phyloP scores from a whole-genome alignment of 2,797 vertebrate genomes.

The Eulemur mongoz region DNA sequence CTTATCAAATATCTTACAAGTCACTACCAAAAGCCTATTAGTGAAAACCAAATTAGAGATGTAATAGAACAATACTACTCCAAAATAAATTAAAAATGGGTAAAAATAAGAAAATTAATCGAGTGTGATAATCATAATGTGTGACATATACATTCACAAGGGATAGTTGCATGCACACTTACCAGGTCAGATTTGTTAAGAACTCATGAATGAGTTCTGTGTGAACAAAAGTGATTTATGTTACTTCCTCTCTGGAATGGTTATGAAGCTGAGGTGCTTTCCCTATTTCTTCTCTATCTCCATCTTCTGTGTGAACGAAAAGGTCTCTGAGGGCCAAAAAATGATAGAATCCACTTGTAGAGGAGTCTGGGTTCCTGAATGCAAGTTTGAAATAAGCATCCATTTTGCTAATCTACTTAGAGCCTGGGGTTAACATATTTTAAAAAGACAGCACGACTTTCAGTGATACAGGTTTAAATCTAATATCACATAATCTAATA shows the following conservation, averaged over 20 bases:
- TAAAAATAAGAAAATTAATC: neutral
- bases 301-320: neutral
- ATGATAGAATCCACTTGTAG: neutral
- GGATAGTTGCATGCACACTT: neutral
- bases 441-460: neutral
- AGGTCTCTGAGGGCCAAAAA: neutral
- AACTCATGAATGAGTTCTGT: neutral
- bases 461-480: neutral
- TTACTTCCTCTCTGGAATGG: neutral
- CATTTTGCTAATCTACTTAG: neutral
- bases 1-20: neutral
- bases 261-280: neutral
- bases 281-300: neutral
- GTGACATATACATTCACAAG: neutral
- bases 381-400: neutral
- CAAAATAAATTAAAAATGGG: neutral
- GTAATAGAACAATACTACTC: neutral
- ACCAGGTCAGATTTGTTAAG: neutral
- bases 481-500: neutral
- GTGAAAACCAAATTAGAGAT: neutral
- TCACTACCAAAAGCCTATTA: neutral
- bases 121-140: no score
- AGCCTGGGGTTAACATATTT: neutral
- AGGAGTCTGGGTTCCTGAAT: neutral
- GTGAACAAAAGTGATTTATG: neutral